phyloP scores from a whole-genome alignment of 2,888 invertebrate genomes.

The Tyria jacobaeae region DNA sequence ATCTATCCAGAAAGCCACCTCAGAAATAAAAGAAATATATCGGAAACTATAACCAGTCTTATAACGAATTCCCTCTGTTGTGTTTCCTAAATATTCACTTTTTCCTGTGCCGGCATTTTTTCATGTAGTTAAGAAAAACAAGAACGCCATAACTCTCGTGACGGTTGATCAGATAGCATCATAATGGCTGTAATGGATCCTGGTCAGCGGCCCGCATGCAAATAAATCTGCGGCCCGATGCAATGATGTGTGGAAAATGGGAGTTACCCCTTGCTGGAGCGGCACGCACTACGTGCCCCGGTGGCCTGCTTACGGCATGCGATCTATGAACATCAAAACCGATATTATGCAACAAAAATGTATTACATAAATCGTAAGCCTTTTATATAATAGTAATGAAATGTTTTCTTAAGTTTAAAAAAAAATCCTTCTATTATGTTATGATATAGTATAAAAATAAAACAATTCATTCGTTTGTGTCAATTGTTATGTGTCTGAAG shows the following conservation, averaged over 20 bases:
- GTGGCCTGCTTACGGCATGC: slow-evolving; percentile 47
- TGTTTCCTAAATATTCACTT: slow-evolving; percentile 71
- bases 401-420: slow-evolving; percentile 11
- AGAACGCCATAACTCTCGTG: slow-evolving; percentile 83
- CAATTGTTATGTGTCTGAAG: too few species aligned
- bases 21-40: slow-evolving; percentile 74
- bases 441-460: too few species aligned
- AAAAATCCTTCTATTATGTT: too few species aligned
- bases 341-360: slow-evolving; percentile 41
- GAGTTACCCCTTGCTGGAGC: slow-evolving; percentile 74
- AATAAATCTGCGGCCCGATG: slow-evolving; percentile 86
- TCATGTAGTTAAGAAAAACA: slow-evolving; percentile 83
- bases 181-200: slow-evolving; percentile 86
- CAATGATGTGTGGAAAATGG: slow-evolving; percentile 87
- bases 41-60: slow-evolving; percentile 81
- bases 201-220: slow-evolving; percentile 87
- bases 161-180: slow-evolving; percentile 84
- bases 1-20: slow-evolving; percentile 49
- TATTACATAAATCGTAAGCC: slow-evolving; percentile 42
- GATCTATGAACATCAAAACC: slow-evolving; percentile 46
- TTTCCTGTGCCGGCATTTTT: slow-evolving; percentile 74
- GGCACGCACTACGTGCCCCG: slow-evolving; percentile 51
- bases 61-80: slow-evolving; percentile 65
- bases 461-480: too few species aligned
- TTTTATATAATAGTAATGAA: slow-evolving; percentile 38